These are phyloP conservation scores for Tricholauxania praeusta DNA, from an alignment of 2,888 invertebrate genomes.

Conservation along the genomic window DNA sequence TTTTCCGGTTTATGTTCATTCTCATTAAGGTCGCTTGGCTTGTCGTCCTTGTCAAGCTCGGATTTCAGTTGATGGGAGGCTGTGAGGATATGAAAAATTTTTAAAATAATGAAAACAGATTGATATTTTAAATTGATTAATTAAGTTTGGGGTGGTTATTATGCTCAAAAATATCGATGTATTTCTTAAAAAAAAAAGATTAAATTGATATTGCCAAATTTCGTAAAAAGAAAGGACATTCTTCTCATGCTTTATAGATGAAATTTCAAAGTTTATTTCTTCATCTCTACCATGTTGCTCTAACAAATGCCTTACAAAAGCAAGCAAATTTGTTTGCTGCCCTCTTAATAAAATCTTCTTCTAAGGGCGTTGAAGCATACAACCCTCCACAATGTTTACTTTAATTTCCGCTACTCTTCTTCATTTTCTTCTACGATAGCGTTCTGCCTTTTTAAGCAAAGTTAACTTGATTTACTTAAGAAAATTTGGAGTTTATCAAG, in stretches of 20 bases:
- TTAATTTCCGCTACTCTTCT: conserved; percentile 54
- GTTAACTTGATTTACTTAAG: conserved; percentile 39
- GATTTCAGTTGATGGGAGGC: conserved; percentile 70
- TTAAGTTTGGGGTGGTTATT: too few species aligned
- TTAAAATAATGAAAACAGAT: conserved; percentile 41
- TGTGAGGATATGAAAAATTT: background rate
- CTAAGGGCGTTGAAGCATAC: conserved; percentile 65
- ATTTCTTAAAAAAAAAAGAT: too few species aligned
- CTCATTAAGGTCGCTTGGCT: conserved; percentile 79
- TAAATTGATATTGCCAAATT: too few species aligned
- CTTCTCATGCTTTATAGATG: too few species aligned
- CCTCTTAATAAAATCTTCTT: conserved; percentile 56
- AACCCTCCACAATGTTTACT: conserved; percentile 54
- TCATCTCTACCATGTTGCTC: too few species aligned
- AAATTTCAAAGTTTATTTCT: too few species aligned
- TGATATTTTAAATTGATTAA: too few species aligned
- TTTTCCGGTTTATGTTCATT: conserved; percentile 78
- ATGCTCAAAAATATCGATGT: too few species aligned
- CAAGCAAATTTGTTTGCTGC: conserved; percentile 34
- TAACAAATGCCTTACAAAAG: too few species aligned
- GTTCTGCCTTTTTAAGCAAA: conserved; percentile 13
- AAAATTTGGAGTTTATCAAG: conserved; percentile 56
- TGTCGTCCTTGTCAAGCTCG: conserved; percentile 75
- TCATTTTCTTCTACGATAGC: background rate
- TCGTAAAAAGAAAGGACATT: too few species aligned